Evolutionary conservation across 1,140 invertebrate species (phyloP).

Genomic region (Asobara japonica): DNA sequence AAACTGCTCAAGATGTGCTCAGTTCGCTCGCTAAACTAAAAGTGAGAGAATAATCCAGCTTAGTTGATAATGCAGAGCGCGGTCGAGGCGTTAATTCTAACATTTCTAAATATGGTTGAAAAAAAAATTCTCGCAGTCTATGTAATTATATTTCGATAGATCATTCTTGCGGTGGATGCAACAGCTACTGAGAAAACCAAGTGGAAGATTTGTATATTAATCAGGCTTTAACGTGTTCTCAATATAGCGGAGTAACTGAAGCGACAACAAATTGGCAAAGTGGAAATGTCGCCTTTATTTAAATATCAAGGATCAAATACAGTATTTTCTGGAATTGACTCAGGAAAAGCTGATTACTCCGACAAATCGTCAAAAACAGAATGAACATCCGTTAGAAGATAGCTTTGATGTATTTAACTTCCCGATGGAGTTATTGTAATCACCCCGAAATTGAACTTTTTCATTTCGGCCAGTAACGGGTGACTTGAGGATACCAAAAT

Average conservation of each 20-base stretch:
- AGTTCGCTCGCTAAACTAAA: too few relatives aligned
- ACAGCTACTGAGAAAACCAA: background rate
- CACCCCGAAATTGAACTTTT: too few relatives aligned
- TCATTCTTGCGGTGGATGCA: background rate
- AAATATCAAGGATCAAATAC: too few relatives aligned
- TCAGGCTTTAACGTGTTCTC: background rate
- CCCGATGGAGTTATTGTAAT: too few relatives aligned
- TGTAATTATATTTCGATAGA: background rate
- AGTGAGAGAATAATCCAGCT: too few relatives aligned
- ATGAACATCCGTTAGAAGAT: slow-evolving; percentile 34
- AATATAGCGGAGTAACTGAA: background rate
- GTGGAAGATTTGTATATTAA: background rate
- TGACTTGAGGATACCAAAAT: too few relatives aligned
- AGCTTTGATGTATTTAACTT: slow-evolving; percentile 41
- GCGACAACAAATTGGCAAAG: background rate
- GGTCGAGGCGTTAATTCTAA: too few relatives aligned
- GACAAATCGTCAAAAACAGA: slow-evolving; percentile 18
- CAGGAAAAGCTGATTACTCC: background rate
- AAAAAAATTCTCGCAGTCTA: background rate
- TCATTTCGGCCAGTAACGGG: too few relatives aligned
- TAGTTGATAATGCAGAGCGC: too few relatives aligned
- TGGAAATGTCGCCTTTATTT: background rate
- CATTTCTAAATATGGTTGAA: background rate
- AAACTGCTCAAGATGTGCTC: too few relatives aligned
- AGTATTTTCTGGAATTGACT: background rate